Percentiles rank a stretch among this genome's conserved stretches.
Evolutionary conservation across 2,113 vertebrate genomes (phyloP).

Genomic region (Pimephales promelas): DNA sequence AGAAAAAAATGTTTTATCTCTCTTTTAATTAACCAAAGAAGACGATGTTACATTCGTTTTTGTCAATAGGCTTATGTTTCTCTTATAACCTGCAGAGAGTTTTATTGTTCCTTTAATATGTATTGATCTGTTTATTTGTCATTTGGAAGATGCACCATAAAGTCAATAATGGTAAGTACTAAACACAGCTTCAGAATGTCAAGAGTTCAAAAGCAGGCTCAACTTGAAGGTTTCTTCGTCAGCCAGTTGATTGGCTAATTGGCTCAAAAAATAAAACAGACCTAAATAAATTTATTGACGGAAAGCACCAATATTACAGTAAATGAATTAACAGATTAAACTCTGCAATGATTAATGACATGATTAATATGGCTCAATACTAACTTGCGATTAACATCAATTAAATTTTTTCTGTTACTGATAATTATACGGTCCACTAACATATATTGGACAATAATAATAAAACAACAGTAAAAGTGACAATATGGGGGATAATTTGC

Average conservation of each 20-base stretch:
- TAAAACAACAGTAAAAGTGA: background rate
- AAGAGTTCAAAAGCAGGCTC: background rate
- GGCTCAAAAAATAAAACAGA: background rate
- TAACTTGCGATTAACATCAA: background rate
- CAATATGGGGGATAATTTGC: no score
- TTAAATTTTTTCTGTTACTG: background rate
- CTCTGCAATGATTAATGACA: background rate
- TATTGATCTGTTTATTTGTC: conserved; percentile 19
- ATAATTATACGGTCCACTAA: background rate
- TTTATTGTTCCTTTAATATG: background rate
- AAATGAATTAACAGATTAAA: background rate
- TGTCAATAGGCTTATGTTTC: background rate
- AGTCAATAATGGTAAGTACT: conserved; percentile 26
- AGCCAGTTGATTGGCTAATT: background rate
- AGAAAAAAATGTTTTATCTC: background rate
- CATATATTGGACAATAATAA: background rate
- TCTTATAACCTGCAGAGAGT: background rate
- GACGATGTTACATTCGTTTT: background rate
- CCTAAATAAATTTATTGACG: background rate
- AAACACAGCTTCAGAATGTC: conserved; percentile 5
- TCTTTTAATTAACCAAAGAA: background rate
- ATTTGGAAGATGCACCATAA: conserved; percentile 8
- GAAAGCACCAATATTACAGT: background rate
- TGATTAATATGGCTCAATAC: background rate
- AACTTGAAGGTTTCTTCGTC: background rate